These are phyloP conservation scores for Chaenocephalus aceratus DNA, from an alignment of 2,113 vertebrate species.

Conservation along the genomic window DNA sequence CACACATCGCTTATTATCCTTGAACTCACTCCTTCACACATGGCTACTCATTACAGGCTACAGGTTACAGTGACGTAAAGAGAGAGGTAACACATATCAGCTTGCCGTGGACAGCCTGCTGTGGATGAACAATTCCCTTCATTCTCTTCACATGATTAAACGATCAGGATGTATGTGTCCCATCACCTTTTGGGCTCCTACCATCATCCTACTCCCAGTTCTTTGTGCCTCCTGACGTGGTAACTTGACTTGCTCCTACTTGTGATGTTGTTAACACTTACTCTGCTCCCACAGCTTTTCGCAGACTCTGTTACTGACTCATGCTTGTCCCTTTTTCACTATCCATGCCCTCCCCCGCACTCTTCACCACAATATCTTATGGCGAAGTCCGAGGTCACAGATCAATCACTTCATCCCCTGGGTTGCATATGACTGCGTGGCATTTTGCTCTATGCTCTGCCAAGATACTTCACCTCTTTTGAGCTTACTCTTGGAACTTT, in stretches of 20 bases:
- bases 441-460: constrained; percentile 63
- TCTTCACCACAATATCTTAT: constrained; percentile 80
- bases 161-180: constrained; percentile 60
- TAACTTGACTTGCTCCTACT: constrained; percentile 81
- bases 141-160: constrained; percentile 52
- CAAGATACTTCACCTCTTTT: constrained; percentile 72
- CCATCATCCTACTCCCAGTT: constrained; percentile 72
- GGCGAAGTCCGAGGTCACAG: constrained; percentile 75
- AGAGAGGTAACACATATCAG: constrained; percentile 53
- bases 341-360: constrained; percentile 79
- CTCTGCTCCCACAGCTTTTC: constrained; percentile 84
- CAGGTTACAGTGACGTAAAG: constrained; percentile 54
- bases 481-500: constrained; percentile 63
- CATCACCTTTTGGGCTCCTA: constrained; percentile 66
- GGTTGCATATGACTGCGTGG: constrained; percentile 68
- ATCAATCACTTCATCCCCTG: constrained; percentile 76
- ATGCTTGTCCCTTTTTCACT: constrained; percentile 80
- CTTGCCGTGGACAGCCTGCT: constrained; percentile 38
- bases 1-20: constrained; percentile 56
- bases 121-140: constrained; percentile 55
- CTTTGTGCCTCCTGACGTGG: constrained; percentile 77
- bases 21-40: constrained; percentile 49
- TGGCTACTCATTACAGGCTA: constrained; percentile 53
- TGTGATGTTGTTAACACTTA: constrained; percentile 83
- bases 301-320: constrained; percentile 84